Evolutionary conservation across 2,797 vertebrate species (phyloP), one percentile per base, ranked within the genome.

Genomic region (Danio tinwini): DNA sequence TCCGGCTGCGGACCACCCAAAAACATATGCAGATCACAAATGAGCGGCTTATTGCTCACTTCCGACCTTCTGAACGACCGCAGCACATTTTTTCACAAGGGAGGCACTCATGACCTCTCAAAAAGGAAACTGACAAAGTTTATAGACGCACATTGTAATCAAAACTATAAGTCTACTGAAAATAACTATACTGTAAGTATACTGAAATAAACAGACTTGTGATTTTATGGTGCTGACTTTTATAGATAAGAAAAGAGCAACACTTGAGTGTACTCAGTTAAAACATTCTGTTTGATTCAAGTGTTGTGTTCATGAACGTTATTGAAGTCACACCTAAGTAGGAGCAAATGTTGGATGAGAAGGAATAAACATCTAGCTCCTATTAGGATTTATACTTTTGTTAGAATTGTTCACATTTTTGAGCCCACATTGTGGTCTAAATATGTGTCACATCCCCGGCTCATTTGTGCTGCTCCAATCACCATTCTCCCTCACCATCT

Each of bases 1-100:
- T 76, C 61, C 53, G 61, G 49, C 17, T 39, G 75, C 53, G 1
- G 42, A 68, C 62, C 74, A 67, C 75, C 75, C 75, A 68, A 47
- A 58, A 65, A 55, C 61, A 29, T 61, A 65, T 44, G 49, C 49
- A 76, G 53, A 55, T 39, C 42, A 58, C 53, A 77, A 49, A 77
- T 59, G 52, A 76, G 19, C 29, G 19, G 40, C 55, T 59, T 17
- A 61, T 47, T 40, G 19, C 42, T 13, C 40, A 77, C 7, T 58
- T 68, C 63, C 11, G 10, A 77, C 52, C 63, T 16, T 69, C 64
- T 77, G 21, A 68, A 77, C 8, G 12, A 68, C 44, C 75, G 59
- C 53, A 59, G 12, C 40, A 19, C 21, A 8, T 55, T 53, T 9
- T 56, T 49, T 10, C 40, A 13, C 6, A 37, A 69, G 11, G 74